Base-by-base conservation (phyloP, 1,140 invertebrate genomes). In the Sycobia sp. region DNA sequence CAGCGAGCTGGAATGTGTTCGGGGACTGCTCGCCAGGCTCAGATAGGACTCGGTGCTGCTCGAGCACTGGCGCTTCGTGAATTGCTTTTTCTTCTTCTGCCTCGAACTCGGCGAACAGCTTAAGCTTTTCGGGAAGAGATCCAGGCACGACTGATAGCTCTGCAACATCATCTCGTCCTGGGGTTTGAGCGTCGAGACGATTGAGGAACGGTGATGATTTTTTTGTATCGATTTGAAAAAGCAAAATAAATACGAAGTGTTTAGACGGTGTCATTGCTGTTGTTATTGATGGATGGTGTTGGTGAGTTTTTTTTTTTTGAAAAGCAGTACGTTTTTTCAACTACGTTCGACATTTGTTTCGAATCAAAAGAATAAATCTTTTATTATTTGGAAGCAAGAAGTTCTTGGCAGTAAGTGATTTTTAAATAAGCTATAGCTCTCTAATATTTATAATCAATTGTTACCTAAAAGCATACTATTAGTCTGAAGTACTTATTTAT, bases 11-110 rank as follows among this genome's bases (percentile, higher is more conserved):
- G 76, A 79, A 67, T 78, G 72, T 1, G 77, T 68, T 58, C 76
- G 66, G 2, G 73, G 75, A 47, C 66, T 75, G 34, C 69, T 75
- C 2, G 50, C 66, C 0, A 71, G 66, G 63, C 77, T 77, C 1
- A 57, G 56, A 13, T 75, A 79, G 3, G 75, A 78, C 14, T 79
- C 75, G 0, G 69, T 62, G 44, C 70, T 79, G 39, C 75, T 75
- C 8, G 72, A 72, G 22, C 65, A 68, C 10, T 57, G 55, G 14
- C 68, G 68, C n/a, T 76, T 76, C 4, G 46, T 4, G 2, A 68
- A 70, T 13, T 62, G 54, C 29, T 67, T 63, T 38, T 71, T 72
- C 53, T 66, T 68, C 32, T 14, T 27, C 36, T 8, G 49, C 20
- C 69, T 51, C 34, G 18, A 11, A 2, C 0, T 27, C 16, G 2